Evolutionary conservation across 2,797 vertebrate genomes (phyloP).

Genomic region (Neosilurus hyrtlii): DNA sequence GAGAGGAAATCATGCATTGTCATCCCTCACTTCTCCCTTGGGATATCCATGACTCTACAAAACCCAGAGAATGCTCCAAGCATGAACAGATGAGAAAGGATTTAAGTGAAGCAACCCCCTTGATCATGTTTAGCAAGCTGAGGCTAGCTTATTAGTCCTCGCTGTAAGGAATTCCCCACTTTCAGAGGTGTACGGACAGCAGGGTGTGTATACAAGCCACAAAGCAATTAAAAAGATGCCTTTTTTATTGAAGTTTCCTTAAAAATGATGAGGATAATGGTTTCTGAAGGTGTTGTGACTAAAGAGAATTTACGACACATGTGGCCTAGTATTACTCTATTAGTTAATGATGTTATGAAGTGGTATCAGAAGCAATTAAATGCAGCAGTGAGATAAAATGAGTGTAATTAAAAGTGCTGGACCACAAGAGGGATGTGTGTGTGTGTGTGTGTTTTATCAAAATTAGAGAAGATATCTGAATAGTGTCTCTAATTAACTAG

Average conservation of each 20-base stretch:
- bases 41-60: constrained; percentile 21
- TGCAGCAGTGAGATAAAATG: constrained; percentile 37
- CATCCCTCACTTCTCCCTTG: constrained; percentile 22
- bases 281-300: constrained; percentile 13
- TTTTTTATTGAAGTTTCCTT: neutral
- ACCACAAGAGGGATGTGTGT: neutral
- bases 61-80: constrained; percentile 23
- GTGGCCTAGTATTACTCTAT: constrained; percentile 8
- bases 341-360: constrained; percentile 8
- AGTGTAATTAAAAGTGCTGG: constrained; percentile 50
- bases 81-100: constrained; percentile 26
- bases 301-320: neutral
- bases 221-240: neutral
- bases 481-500: constrained; percentile 37
- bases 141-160: constrained; percentile 33
- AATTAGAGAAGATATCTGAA: constrained; percentile 32
- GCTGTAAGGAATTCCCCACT: constrained; percentile 21
- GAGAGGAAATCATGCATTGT: constrained; percentile 13
- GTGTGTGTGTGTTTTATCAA: constrained; percentile 14
- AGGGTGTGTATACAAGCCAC: neutral
- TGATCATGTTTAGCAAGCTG: constrained; percentile 40
- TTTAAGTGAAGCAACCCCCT: constrained; percentile 32
- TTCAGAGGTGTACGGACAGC: constrained; percentile 32
- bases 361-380: neutral
- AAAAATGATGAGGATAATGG: neutral